phyloP scores from a whole-genome alignment of 2,113 vertebrate genomes.

The Nycticebus coucang region DNA sequence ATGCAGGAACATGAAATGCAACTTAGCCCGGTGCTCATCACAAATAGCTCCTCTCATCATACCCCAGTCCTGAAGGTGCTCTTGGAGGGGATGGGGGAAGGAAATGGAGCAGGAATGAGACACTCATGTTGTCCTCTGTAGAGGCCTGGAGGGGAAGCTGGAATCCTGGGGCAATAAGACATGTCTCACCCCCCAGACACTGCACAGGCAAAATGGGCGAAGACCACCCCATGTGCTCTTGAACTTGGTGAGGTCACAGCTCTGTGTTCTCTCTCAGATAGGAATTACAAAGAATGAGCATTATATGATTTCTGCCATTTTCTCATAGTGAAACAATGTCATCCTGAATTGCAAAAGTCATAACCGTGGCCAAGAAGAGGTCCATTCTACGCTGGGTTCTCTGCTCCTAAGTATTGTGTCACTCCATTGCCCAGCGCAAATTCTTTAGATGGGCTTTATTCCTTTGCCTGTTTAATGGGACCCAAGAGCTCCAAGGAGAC shows the following conservation, averaged over 20 bases:
- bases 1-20: neutral
- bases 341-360: neutral
- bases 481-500: neutral
- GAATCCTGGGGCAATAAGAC: neutral
- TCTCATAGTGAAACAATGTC: neutral
- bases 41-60: neutral
- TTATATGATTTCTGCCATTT: neutral
- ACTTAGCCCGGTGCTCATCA: neutral
- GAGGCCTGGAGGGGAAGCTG: neutral
- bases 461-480: neutral
- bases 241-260: neutral
- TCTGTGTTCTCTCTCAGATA: neutral
- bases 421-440: accelerated
- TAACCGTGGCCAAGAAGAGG: neutral
- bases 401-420: too few relatives aligned
- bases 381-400: neutral
- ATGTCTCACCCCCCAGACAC: neutral
- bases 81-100: neutral
- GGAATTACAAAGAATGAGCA: neutral
- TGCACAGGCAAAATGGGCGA: neutral
- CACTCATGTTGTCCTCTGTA: accelerated
- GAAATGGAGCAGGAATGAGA: neutral
- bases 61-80: neutral
- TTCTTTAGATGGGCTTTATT: neutral
- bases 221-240: neutral